Base-by-base conservation (phyloP, 2,797 vertebrate genomes). In the Gymnoscopelus microlampas region DNA sequence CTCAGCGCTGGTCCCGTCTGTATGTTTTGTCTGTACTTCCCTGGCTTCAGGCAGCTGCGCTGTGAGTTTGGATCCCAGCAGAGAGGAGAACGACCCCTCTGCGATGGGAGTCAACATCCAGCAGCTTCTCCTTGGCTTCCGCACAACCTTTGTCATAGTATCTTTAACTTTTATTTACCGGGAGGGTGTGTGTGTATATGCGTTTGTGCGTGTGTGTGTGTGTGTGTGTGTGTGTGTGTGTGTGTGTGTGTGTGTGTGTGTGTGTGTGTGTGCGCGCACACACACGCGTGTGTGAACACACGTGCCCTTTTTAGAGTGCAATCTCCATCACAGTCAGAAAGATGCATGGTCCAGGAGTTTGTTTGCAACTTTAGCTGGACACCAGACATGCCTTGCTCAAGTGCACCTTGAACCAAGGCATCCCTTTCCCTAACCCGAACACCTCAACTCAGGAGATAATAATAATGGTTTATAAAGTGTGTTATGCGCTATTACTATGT, bases 1-100 rank as follows among this genome's bases (percentile, higher is more conserved):
- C n/a, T n/a, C 44, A 44, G 71, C 63, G 44, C 56, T 23, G 19
- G 68, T 73, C 65, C 63, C 48, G 54, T 61, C 50, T 13, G 32
- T 66, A 47, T 83, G 80, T 85, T 89, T 79, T 84, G 81, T 87
- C 84, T 89, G 35, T 58, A 15, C 60, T 11, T 68, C 54, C 73
- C 71, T 68, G 62, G 58, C 65, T 77, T 7, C 68, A 71, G 78
- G 71, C 81, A 86, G 69, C 83, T 82, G 78, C 65, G 85, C 55
- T 60, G 7, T 55, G 13, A 58, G 2, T 1, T 0, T 0, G 64
- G 32, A 70, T 74, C 80, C 72, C 67, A 66, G 39, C 24, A 56
- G 70, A 23, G 57, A 64, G 59, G 47, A 53, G 55, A 26, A 56
- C 48, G 32, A 56, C 47, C 66, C 49, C 57, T 66, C 48, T 66